Conservation (phyloP, 2,113 vertebrate species). For the Pygathrix nemaeus region DNA sequence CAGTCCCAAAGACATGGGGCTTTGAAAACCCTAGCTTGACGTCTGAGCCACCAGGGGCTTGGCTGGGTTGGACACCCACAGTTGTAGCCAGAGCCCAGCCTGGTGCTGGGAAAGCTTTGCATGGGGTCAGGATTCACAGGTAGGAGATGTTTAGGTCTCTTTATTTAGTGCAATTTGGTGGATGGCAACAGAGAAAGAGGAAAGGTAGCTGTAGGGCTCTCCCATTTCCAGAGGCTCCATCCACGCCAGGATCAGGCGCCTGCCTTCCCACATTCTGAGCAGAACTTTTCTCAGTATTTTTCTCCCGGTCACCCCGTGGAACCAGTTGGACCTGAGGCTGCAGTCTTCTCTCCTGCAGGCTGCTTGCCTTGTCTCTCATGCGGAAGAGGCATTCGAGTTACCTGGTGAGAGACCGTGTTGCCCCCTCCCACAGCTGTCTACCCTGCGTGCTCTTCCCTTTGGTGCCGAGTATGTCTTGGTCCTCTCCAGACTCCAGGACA, state of each 20-base stretch:
- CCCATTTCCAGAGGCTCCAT: background rate
- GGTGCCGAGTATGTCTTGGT: background rate
- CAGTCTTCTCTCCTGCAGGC: background rate
- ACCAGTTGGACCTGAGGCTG: background rate
- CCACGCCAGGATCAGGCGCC: background rate
- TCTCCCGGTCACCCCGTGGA: background rate
- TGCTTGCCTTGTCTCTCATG: background rate
- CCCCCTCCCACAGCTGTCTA: background rate
- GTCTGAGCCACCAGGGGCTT: background rate
- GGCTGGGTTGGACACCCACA: background rate
- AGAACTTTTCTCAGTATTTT: conserved; percentile 32
- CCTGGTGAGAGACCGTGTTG: background rate
- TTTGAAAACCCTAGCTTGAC: background rate
- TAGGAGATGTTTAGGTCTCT: background rate
- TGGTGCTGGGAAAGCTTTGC: background rate
- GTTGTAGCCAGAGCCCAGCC: background rate
- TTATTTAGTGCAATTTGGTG: background rate
- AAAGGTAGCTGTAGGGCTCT: background rate
- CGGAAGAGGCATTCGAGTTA: background rate
- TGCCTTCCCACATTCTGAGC: background rate
- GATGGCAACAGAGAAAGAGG: background rate
- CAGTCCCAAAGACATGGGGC: background rate
- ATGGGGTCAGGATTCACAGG: background rate
- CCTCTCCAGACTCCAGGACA: background rate
- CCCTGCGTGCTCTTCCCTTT: background rate